phyloP scores from a whole-genome alignment of 2,113 vertebrate species.

The Mastomys coucha region DNA sequence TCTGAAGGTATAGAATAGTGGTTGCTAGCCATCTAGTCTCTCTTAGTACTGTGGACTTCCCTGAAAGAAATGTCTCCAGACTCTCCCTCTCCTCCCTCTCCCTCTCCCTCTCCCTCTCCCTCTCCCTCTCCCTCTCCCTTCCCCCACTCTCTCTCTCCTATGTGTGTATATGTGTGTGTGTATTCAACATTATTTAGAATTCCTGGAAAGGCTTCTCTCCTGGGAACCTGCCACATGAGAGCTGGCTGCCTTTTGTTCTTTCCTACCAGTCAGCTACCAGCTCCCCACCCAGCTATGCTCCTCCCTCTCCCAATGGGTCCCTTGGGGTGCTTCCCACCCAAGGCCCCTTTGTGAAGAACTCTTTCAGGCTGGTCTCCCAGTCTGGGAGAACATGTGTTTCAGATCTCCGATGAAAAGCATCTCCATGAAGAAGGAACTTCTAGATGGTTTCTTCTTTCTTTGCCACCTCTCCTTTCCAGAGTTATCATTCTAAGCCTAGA shows the following conservation, averaged over 20 bases:
- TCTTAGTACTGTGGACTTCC: constrained; percentile 54
- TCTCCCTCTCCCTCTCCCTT: no score
- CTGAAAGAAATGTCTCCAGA: constrained; percentile 59
- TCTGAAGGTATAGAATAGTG: not conserved
- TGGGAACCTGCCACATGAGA: constrained; percentile 67
- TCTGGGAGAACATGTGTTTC: constrained; percentile 72
- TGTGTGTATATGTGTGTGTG: not conserved
- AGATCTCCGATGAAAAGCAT: constrained; percentile 57
- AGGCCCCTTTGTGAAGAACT: constrained; percentile 72
- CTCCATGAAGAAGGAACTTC: constrained; percentile 51
- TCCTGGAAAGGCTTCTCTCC: constrained; percentile 87
- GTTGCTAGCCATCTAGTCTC: constrained; percentile 63
- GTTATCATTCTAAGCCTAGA: not conserved
- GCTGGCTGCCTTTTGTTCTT: constrained; percentile 74
- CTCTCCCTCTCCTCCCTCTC: no score
- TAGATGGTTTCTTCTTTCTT: constrained; percentile 2
- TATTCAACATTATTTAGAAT: constrained; percentile 73
- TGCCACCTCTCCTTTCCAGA: not conserved
- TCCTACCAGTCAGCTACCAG: constrained; percentile 78
- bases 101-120: no score
- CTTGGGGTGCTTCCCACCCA: constrained; percentile 80
- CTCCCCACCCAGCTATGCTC: constrained; percentile 81
- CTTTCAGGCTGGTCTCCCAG: constrained; percentile 81
- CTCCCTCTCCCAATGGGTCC: constrained; percentile 57
- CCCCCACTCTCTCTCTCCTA: not conserved